phyloP scores from a whole-genome alignment of 2,888 invertebrate genomes.

The Neoaliturus tenellus region DNA sequence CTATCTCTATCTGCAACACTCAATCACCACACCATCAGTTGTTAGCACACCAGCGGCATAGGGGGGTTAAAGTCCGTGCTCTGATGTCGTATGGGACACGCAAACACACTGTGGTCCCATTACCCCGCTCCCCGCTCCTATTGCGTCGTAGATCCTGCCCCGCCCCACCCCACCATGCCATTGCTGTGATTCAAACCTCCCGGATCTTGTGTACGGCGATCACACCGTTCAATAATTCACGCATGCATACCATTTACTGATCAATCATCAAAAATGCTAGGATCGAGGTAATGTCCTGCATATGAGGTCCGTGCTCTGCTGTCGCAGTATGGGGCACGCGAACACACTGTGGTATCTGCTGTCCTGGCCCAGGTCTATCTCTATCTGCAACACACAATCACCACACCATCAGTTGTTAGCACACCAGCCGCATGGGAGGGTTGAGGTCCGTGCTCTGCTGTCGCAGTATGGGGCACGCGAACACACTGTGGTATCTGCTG shows the following conservation, averaged over 20 bases:
- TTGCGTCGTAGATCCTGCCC: too few species aligned
- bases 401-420: too few species aligned
- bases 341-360: slow-evolving; percentile 98
- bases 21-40: too few species aligned
- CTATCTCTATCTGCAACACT: slow-evolving; percentile 90
- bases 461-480: slow-evolving; percentile 98
- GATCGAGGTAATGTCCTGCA: too few species aligned
- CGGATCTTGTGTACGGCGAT: too few species aligned
- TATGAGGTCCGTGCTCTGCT: slow-evolving; percentile 89
- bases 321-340: slow-evolving; percentile 98
- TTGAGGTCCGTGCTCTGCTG: slow-evolving; percentile 97
- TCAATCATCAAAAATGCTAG: too few species aligned
- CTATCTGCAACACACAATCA: slow-evolving; percentile 81
- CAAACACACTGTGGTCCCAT: slow-evolving; percentile 98
- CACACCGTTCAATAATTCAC: too few species aligned
- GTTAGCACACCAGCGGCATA: slow-evolving; percentile 75
- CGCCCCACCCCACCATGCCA: too few species aligned
- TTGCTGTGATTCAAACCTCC: too few species aligned
- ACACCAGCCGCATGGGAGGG: slow-evolving; percentile 97
- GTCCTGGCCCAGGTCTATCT: slow-evolving; percentile 94
- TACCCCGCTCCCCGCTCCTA: slow-evolving; percentile 94
- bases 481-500: slow-evolving; percentile 97
- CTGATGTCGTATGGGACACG: slow-evolving; percentile 99
- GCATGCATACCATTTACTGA: too few species aligned
- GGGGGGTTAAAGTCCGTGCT: slow-evolving; percentile 98